A percentile compares a stretch with the other conserved stretches of the same genome.
phyloP scores from a whole-genome alignment of 2,797 vertebrate species.

The Ciconia nigra region DNA sequence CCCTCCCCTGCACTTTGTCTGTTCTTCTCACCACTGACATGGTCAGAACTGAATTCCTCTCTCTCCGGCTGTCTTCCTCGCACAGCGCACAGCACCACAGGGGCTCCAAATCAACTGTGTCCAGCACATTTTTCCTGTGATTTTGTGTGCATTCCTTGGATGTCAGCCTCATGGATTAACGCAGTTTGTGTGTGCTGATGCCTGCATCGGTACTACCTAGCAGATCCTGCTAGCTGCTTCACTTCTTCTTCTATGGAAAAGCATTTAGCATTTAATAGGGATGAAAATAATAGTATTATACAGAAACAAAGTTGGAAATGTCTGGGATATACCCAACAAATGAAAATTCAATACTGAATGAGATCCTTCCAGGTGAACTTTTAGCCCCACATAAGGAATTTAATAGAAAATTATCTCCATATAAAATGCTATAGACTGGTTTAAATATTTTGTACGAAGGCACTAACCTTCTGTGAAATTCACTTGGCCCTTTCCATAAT shows the following conservation, averaged over 20 bases:
- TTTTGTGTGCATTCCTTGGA: slow-evolving; percentile 43
- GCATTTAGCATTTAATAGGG: background rate
- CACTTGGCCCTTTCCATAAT: background rate
- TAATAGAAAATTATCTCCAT: background rate
- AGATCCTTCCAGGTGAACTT: background rate
- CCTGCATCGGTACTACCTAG: background rate
- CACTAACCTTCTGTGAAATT: background rate
- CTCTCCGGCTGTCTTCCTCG: background rate
- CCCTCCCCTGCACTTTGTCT: background rate
- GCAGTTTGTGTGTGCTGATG: background rate
- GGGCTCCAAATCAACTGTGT: slow-evolving; percentile 19
- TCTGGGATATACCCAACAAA: background rate
- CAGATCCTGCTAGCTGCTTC: background rate
- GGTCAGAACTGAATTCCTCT: slow-evolving; percentile 4
- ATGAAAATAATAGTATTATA: background rate
- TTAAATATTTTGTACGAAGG: background rate
- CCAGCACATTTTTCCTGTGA: slow-evolving; percentile 28
- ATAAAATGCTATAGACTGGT: background rate
- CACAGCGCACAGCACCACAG: background rate
- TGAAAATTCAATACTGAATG: background rate
- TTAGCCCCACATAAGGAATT: background rate
- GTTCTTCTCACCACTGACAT: background rate
- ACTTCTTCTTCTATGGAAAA: background rate
- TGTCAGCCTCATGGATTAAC: background rate
- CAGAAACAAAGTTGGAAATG: background rate